Evolutionary conservation across 2,113 vertebrate species (phyloP).

Genomic region (Gobiocypris rarus): DNA sequence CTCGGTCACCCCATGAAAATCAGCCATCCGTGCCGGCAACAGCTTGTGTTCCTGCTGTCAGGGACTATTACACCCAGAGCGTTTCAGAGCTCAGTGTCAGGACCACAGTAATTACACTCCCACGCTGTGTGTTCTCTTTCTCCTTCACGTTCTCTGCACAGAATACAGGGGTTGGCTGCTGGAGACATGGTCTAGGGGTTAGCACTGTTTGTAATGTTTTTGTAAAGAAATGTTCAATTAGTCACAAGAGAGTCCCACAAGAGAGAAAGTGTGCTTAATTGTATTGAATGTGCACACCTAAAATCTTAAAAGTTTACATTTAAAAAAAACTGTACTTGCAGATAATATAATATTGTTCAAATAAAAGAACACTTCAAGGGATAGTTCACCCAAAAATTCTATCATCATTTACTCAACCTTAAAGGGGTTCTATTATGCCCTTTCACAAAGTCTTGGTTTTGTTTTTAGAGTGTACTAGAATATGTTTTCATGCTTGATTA

Average conservation of each 20-base stretch:
- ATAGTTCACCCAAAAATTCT: too few species aligned
- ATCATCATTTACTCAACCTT: too few species aligned
- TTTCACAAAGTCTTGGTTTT: too few species aligned
- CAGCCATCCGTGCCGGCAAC: neutral
- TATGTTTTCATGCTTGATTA: too few species aligned
- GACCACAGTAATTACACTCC: conserved; percentile 19
- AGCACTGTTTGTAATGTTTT: neutral
- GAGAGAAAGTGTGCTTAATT: neutral
- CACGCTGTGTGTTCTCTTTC: conserved; percentile 10
- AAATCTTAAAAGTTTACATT: too few species aligned
- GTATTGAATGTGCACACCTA: neutral
- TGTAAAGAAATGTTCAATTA: neutral
- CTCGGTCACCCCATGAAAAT: neutral
- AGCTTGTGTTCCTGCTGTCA: conserved; percentile 25
- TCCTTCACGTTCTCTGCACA: neutral
- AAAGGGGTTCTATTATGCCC: too few species aligned
- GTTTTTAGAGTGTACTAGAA: too few species aligned
- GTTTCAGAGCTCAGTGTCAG: conserved; percentile 15
- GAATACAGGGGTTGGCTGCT: neutral
- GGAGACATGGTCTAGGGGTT: neutral
- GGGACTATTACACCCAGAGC: neutral
- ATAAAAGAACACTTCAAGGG: too few species aligned
- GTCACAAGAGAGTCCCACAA: neutral
- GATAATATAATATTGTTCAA: too few species aligned
- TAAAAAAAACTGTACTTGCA: too few species aligned